These are phyloP conservation scores for Xestoiulus laeticollis DNA, from an alignment of 2,888 invertebrate genomes.

Conservation along the genomic window DNA sequence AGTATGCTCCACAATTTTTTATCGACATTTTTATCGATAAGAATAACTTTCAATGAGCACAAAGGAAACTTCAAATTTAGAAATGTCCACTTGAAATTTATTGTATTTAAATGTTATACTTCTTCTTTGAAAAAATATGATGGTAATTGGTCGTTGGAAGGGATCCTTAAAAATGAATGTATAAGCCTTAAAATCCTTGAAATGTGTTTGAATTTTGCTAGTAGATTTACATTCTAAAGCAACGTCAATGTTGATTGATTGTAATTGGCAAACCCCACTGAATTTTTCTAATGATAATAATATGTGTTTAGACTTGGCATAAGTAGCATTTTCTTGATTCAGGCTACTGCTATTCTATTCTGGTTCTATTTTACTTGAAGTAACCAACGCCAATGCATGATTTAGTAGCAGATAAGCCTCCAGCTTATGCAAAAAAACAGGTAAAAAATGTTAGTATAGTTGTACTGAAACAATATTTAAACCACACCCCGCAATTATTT, in stretches of 20 bases:
- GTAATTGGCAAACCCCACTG: neutral
- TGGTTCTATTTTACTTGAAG: neutral
- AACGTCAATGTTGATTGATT: neutral
- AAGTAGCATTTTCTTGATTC: neutral
- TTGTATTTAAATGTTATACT: too few species aligned
- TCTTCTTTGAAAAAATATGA: too few species aligned
- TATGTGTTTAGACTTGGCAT: neutral
- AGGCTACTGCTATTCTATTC: neutral
- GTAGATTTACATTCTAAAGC: too few species aligned
- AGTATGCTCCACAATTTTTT: too few species aligned
- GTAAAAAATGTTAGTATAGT: neutral
- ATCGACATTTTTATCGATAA: too few species aligned
- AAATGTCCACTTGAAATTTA: too few species aligned
- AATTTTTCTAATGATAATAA: neutral
- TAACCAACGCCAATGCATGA: neutral
- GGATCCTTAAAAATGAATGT: too few species aligned
- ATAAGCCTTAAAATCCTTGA: too few species aligned
- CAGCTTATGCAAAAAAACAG: neutral
- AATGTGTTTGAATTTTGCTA: too few species aligned
- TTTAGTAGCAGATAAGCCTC: neutral
- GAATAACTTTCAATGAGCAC: too few species aligned
- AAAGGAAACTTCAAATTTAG: too few species aligned
- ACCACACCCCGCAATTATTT: slow-evolving; percentile 13
- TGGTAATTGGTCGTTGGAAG: too few species aligned
- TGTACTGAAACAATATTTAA: neutral